A percentile compares a stretch with the other conserved stretches of the same genome.
Evolutionary conservation across 2,888 invertebrate genomes (phyloP).

Genomic region (Maniola hyperantus): DNA sequence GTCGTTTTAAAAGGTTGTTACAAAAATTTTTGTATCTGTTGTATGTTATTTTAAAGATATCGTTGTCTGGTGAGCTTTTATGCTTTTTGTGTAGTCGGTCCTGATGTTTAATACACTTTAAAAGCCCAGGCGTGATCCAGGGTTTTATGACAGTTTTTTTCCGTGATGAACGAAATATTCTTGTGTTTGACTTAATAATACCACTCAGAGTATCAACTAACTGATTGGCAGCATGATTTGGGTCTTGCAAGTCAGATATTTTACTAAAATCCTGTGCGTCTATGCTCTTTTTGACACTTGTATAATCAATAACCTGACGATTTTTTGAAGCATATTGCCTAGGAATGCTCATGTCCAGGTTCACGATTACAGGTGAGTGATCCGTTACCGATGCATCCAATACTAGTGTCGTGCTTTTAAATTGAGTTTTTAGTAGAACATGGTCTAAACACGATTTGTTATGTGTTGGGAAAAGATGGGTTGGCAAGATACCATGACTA

Average conservation of each 20-base stretch:
- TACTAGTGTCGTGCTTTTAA: neutral
- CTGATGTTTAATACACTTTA: neutral
- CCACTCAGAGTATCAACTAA: neutral
- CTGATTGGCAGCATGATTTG: neutral
- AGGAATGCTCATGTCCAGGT: neutral
- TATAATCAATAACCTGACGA: conserved; percentile 6
- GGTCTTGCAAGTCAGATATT: neutral
- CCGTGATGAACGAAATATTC: neutral
- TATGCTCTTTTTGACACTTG: neutral
- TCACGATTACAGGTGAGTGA: neutral
- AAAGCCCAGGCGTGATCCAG: too few species aligned
- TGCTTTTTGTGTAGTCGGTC: neutral
- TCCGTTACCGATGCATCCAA: neutral
- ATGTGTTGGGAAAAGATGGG: neutral
- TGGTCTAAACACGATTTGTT: neutral
- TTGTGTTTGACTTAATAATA: neutral
- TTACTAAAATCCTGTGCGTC: neutral
- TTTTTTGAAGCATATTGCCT: neutral
- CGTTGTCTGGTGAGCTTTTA: neutral
- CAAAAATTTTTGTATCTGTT: neutral
- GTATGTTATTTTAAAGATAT: neutral
- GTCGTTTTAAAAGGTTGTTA: neutral
- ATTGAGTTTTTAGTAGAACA: neutral
- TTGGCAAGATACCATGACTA: neutral
- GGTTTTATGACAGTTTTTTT: too few species aligned